Evolutionary conservation across 2,113 vertebrate genomes (phyloP).

Genomic region (Tretioscincus oriximinensis): DNA sequence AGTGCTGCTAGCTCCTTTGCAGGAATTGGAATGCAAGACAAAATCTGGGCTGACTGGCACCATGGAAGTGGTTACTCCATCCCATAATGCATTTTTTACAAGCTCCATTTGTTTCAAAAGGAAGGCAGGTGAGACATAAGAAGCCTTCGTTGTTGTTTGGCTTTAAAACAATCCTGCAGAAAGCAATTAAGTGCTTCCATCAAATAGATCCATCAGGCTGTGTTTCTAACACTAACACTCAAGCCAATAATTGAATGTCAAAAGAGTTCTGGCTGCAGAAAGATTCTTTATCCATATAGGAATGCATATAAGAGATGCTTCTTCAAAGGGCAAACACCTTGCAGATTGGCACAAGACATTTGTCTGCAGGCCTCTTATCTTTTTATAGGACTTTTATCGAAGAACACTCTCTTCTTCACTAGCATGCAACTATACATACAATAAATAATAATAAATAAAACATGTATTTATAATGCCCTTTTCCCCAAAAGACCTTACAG

Average conservation of each 20-base stretch:
- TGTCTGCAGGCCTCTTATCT: neutral
- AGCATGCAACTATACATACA: neutral
- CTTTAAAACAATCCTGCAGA: neutral
- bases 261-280: neutral
- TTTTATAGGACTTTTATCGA: neutral
- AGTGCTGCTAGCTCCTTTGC: too few species aligned
- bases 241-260: neutral
- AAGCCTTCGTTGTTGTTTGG: neutral
- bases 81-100: too few species aligned
- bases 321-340: neutral
- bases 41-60: too few species aligned
- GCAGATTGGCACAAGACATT: neutral
- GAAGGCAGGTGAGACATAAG: conserved; percentile 14
- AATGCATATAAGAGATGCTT: neutral
- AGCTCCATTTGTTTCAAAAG: neutral
- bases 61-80: too few species aligned
- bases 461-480: too few species aligned
- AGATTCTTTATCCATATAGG: neutral
- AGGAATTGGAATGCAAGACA: too few species aligned
- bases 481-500: too few species aligned
- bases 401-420: neutral
- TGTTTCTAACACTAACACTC: neutral
- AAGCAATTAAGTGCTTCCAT: neutral
- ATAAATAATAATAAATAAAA: too few species aligned
- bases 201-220: neutral